Evolutionary conservation across 1,140 invertebrate species (phyloP), one percentile per base, ranked within the genome.

Genomic region (Sweltsa coloradensis): DNA sequence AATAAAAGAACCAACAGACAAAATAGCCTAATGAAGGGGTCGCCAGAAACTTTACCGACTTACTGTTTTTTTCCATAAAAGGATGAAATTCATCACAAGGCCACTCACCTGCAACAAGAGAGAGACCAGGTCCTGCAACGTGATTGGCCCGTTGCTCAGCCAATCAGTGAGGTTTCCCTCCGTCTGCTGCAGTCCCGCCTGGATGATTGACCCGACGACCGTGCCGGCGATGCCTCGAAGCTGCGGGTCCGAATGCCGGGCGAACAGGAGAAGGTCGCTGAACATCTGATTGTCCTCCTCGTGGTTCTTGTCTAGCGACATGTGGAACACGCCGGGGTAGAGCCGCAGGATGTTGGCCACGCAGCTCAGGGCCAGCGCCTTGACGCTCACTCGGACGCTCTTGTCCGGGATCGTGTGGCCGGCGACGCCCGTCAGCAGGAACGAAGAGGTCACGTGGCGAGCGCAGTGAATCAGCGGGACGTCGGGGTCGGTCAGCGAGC

Each of bases 181-280:
- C 4, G 76, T 71, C 45, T 76, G 64, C 27, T 71, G 65, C 21
- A 85, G 68, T 1, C 75, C 70, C 1, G 79, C 63, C 34, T 72
- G 69, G 23, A 91, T 61, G 56, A 85, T 78, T 53, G 71, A 74
- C 3, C 80, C 81, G 44, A 85, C 66, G 42, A 85, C 60, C 14
- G 78, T 64, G 36, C 81, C 73, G 5, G 80, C 69, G 48, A 81
- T 72, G 5, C 88, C 87, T 53, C 86, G 71, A 18, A 93, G 70
- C 58, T 92, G 85, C 0, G 88, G 89, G 67, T 93, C 89, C 29
- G 70, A 62, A 62, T 91, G 87, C 55, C 71, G 61, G 25, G 75
- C 71, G 60, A 81, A 83, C 14, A 83, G 62, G 22, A 82, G 64
- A 24, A 89, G 60, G 61, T 90, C 85, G 16, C 68, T 69, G 39